A percentile compares a stretch with the other conserved stretches of the same genome.
phyloP scores from a whole-genome alignment of 2,113 vertebrate genomes.

The Laticauda laticaudata region DNA sequence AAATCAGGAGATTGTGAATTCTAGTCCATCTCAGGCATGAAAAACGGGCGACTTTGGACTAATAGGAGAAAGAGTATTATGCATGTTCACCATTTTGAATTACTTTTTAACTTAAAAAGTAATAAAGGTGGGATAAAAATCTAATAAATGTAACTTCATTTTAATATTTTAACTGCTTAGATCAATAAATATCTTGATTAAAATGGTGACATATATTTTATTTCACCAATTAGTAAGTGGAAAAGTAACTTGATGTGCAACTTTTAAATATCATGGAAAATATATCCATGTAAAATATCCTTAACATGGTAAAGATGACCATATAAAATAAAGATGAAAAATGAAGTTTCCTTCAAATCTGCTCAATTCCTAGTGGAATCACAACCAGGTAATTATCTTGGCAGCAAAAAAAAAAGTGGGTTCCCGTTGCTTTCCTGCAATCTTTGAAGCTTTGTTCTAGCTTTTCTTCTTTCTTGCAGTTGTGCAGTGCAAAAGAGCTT shows the following conservation, averaged over 20 bases:
- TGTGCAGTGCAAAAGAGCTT: constrained; percentile 92
- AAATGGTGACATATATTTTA: background rate
- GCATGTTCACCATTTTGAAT: background rate
- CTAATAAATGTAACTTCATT: background rate
- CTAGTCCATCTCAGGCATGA: background rate
- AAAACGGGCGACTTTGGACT: background rate
- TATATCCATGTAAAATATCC: background rate
- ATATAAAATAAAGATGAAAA: background rate
- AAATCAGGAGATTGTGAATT: background rate
- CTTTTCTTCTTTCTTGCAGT: constrained; percentile 67
- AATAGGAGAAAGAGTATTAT: background rate
- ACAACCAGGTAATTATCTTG: background rate
- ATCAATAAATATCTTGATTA: background rate
- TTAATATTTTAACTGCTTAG: background rate
- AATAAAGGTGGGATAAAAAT: background rate
- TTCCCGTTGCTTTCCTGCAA: background rate
- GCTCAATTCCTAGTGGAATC: background rate
- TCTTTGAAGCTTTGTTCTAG: rapidly evolving
- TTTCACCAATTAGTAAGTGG: background rate
- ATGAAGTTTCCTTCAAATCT: background rate
- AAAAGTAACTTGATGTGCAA: background rate
- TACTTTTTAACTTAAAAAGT: background rate
- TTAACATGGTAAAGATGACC: background rate
- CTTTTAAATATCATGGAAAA: background rate
- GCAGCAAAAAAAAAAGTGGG: background rate